Evolutionary conservation across 2,113 vertebrate species (phyloP).

Genomic region (Lathamus discolor): DNA sequence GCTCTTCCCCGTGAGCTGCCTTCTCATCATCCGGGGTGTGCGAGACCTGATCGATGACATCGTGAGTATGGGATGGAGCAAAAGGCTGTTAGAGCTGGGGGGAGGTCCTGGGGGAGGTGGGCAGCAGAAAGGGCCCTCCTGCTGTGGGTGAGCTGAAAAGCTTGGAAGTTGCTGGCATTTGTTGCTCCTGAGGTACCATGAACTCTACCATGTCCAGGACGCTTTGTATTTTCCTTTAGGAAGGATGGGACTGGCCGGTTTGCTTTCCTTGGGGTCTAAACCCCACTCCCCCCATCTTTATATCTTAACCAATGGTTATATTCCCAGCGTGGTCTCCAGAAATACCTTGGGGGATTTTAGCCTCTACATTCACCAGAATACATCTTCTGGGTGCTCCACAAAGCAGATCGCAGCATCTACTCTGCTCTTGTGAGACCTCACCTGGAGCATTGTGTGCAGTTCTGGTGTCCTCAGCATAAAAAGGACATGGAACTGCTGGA

Average conservation of each 20-base stretch:
- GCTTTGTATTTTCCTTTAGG: neutral
- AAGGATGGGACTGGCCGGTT: neutral
- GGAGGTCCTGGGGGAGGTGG: rapidly evolving
- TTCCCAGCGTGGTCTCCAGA: neutral
- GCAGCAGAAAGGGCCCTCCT: neutral
- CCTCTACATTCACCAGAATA: neutral
- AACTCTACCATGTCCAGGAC: rapidly evolving
- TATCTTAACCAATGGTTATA: rapidly evolving
- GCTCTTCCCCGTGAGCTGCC: constrained; percentile 78
- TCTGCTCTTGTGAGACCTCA: no score
- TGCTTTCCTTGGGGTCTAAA: neutral
- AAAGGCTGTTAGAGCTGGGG: neutral
- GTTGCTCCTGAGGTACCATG: rapidly evolving
- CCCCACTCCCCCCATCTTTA: neutral
- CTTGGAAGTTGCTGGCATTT: neutral
- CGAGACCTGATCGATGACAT: constrained; percentile 87
- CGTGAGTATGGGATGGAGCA: constrained; percentile 70
- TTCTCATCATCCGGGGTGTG: constrained; percentile 80
- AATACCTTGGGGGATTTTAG: neutral
- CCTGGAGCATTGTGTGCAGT: no score
- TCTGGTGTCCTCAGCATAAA: no score
- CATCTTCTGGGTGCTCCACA: neutral
- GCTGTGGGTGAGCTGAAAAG: neutral
- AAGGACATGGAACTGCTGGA: no score
- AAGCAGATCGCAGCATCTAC: neutral